Base-by-base conservation (phyloP, 1,140 invertebrate species). In the Ips typographus region DNA sequence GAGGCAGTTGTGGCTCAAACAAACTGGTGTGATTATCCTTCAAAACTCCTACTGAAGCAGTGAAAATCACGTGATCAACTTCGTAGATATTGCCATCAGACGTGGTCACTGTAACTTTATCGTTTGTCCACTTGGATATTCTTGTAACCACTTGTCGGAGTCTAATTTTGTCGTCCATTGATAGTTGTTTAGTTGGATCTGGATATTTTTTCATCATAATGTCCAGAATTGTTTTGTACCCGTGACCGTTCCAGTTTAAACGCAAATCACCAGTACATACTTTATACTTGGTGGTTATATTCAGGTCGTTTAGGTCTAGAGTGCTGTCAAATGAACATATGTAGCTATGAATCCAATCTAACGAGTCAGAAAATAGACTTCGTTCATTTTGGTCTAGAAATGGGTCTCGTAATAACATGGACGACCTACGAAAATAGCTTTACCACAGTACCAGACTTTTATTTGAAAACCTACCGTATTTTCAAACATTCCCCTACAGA, bases 11-110 rank as follows among this genome's bases (percentile, higher is more conserved):
- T 1, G 89, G 89, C n/a, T 78, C 80, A 76, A 92, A 92, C 2
- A 91, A 72, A 37, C 78, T 72, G 4, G 74, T 60, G 74, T 88
- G 80, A 70, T 82, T 82, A 61, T 88, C 85, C 78, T 91, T 91
- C 2, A 92, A 76, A 7, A 91, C 89, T 3, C 88, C 90, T 51
- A 92, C 62, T 1, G 89, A 88, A 0, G 88, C 80, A 1, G 90
- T 91, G 22, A 89, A 83, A 60, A 92, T 88, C 0, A 89, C 86
- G 78, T 88, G 86, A 75, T 89, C 87, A 5, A 87, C 86, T 2
- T 79, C 74, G 68, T 86, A 85, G 1, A 80, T 61, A 49, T 83
- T 80, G 0, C 86, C 87, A 73, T 90, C 86, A 56, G 79, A 82
- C 70, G 71, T 72, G 22, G 37, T 53, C 36, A 78, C 60, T 40